These are phyloP conservation scores for Caenorhabditis angaria DNA, from an alignment of 2,888 invertebrate genomes.

Conservation along the genomic window DNA sequence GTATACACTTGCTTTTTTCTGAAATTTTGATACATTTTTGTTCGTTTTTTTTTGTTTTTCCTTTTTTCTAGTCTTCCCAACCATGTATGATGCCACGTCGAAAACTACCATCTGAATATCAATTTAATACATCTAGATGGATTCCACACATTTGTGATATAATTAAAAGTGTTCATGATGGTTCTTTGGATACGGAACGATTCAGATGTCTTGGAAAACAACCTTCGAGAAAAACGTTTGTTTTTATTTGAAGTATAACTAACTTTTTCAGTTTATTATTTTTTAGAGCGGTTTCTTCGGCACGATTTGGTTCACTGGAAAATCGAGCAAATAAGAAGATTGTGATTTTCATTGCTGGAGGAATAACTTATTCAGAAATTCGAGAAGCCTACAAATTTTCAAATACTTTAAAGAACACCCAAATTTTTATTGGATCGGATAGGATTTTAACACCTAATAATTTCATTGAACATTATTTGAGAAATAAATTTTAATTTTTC, in stretches of 20 bases:
- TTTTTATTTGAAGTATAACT: neutral
- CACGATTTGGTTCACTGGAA: neutral
- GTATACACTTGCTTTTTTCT: too few species aligned
- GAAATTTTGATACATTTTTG: too few species aligned
- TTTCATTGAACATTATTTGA: neutral
- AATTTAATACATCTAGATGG: neutral
- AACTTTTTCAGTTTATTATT: neutral
- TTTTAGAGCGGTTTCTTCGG: neutral
- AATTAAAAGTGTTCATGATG: neutral
- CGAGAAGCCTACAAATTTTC: neutral
- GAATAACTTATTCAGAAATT: neutral
- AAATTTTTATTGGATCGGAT: neutral
- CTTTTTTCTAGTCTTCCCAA: conserved; percentile 2
- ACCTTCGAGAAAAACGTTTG: neutral
- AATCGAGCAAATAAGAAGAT: neutral
- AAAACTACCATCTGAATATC: neutral
- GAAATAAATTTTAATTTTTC: neutral
- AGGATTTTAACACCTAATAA: neutral
- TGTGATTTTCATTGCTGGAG: neutral
- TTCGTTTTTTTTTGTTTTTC: neutral
- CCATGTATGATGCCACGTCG: neutral
- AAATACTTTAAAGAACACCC: neutral
- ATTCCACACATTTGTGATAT: neutral
- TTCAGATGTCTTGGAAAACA: neutral
- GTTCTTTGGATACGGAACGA: neutral